These are phyloP conservation scores for Oscheius onirici DNA, from an alignment of 2,888 invertebrate species.

Conservation along the genomic window DNA sequence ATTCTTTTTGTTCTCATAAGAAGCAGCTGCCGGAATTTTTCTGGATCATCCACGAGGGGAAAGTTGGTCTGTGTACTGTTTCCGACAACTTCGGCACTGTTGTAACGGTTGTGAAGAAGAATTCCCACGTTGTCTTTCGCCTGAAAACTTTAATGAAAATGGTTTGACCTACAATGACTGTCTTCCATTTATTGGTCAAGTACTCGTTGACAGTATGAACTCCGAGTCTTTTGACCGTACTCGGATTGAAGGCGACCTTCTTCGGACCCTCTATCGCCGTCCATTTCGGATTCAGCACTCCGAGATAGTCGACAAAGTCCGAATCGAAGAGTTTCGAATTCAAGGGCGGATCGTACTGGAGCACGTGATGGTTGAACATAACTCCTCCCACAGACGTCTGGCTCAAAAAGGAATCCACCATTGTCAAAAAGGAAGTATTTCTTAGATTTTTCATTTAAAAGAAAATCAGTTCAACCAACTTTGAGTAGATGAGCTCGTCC, in stretches of 20 bases:
- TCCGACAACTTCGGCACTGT: background rate
- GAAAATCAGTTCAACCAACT: background rate
- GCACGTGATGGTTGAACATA: background rate
- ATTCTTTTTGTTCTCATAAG: background rate
- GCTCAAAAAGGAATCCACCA: background rate
- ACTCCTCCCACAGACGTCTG: background rate
- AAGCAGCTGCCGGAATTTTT: background rate
- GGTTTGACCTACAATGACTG: background rate
- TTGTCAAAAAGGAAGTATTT: background rate
- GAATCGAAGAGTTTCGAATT: background rate
- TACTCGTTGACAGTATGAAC: constrained; percentile 10
- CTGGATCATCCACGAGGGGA: background rate
- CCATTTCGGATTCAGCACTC: background rate
- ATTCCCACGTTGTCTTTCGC: background rate
- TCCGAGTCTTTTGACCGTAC: constrained; percentile 1
- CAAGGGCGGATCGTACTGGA: constrained; percentile 11
- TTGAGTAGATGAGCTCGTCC: constrained; percentile 40
- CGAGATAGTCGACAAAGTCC: background rate
- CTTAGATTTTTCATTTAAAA: too few relatives aligned
- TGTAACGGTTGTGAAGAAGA: constrained; percentile 10
- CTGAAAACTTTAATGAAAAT: background rate
- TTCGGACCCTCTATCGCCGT: constrained; percentile 5
- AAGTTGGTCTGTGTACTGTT: background rate
- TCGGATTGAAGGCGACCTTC: constrained; percentile 5
- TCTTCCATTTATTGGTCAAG: background rate